phyloP scores from a whole-genome alignment of 2,888 invertebrate genomes.

The Neuroscelio doddi region DNA sequence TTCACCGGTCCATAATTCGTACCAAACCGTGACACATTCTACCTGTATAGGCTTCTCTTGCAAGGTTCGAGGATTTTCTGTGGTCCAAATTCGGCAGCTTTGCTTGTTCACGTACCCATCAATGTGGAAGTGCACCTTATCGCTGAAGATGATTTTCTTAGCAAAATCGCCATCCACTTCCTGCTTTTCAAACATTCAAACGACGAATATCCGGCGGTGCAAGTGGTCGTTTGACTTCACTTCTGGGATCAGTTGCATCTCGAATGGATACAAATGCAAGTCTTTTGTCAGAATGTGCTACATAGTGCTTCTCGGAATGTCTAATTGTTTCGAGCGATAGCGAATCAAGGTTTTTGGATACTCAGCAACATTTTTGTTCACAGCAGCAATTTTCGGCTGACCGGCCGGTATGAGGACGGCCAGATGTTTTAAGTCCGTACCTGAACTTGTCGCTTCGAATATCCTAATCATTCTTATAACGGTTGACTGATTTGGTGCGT shows the following conservation, averaged over 20 bases:
- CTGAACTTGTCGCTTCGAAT: too few relatives aligned
- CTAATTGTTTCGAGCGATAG: conserved; percentile 3
- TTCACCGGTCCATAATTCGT: conserved; percentile 63
- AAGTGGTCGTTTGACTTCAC: conserved; percentile 9
- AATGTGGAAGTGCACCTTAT: conserved; percentile 57
- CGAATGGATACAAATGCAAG: conserved; percentile 26
- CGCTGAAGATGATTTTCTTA: conserved; percentile 41
- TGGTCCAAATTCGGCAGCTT: conserved; percentile 57
- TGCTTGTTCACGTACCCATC: conserved; percentile 64
- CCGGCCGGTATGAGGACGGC: neutral
- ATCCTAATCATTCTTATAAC: too few relatives aligned
- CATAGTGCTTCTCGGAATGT: conserved; percentile 5
- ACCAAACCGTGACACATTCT: conserved; percentile 60
- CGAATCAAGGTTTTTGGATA: neutral
- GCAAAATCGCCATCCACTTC: conserved; percentile 39
- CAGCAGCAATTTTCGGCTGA: conserved; percentile 1
- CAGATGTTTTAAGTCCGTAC: too few relatives aligned
- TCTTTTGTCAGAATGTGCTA: conserved; percentile 5
- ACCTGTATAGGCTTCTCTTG: conserved; percentile 58
- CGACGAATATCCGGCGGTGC: neutral
- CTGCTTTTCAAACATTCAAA: neutral
- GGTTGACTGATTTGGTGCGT: too few relatives aligned
- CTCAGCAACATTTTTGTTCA: neutral
- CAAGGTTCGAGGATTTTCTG: conserved; percentile 53
- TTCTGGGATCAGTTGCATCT: conserved; percentile 36